phyloP scores from a whole-genome alignment of 2,888 invertebrate genomes.

The Ganaspis brasiliensis region DNA sequence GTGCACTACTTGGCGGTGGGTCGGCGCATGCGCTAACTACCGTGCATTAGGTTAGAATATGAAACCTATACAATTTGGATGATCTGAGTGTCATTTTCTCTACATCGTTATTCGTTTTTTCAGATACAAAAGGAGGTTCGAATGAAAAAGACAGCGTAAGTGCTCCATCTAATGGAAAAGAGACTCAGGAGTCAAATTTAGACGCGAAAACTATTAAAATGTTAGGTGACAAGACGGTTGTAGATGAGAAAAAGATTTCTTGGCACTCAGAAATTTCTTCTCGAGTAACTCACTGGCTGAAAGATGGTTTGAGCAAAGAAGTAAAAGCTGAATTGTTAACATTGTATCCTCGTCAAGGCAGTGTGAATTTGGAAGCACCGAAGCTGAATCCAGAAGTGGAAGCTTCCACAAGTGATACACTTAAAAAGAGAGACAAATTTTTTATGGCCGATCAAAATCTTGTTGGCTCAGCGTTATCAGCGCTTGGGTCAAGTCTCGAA shows the following conservation, averaged over 20 bases:
- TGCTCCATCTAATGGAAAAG: not conserved
- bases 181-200: not conserved
- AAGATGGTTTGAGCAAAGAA: slow-evolving; percentile 25
- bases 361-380: no score
- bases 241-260: not conserved
- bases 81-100: not conserved
- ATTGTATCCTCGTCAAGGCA: no score
- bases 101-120: no score
- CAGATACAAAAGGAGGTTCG: no score
- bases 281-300: not conserved
- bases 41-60: no score
- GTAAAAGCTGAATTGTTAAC: not conserved
- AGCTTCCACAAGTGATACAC: no score
- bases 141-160: not conserved
- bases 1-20: no score
- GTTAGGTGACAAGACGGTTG: not conserved
- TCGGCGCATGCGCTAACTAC: no score
- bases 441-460: not conserved
- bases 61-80: no score
- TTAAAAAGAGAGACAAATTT: no score
- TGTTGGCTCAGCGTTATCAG: not conserved
- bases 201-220: not conserved
- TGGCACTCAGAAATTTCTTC: not conserved
- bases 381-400: no score
- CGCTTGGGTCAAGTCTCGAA: not conserved